Evolutionary conservation across 2,797 vertebrate genomes (phyloP).

Genomic region (Glyptemys insculpta): DNA sequence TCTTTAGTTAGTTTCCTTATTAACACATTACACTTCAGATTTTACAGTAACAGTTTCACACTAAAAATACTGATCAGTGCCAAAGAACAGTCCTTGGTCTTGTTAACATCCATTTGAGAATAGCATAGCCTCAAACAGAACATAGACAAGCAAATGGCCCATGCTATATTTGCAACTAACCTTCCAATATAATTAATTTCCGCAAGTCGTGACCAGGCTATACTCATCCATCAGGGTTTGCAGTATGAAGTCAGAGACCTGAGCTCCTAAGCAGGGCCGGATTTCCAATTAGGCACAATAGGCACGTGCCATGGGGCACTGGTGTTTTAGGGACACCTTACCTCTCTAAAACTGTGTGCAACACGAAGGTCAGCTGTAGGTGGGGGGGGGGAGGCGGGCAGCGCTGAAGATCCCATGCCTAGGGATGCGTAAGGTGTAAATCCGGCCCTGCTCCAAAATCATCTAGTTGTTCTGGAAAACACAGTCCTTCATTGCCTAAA

Average conservation of each 20-base stretch:
- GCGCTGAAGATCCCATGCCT: too few relatives aligned
- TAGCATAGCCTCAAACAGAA: neutral
- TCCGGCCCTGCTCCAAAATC: neutral
- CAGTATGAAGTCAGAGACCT: neutral
- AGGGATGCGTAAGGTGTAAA: too few relatives aligned
- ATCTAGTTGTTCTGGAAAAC: neutral
- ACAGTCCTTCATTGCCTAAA: neutral
- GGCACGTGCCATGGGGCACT: too few relatives aligned
- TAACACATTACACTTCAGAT: fast-evolving
- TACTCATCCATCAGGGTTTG: neutral
- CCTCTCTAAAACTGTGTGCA: too few relatives aligned
- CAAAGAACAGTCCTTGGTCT: neutral
- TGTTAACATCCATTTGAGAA: neutral
- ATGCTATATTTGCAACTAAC: neutral
- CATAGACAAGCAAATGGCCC: neutral
- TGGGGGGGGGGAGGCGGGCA: too few relatives aligned
- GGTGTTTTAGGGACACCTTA: too few relatives aligned
- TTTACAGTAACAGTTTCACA: neutral
- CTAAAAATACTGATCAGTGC: neutral
- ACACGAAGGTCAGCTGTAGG: too few relatives aligned
- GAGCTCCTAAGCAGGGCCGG: neutral
- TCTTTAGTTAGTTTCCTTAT: neutral
- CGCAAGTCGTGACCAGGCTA: neutral
- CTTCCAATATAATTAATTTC: neutral
- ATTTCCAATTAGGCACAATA: too few relatives aligned